Evolutionary conservation across 1,140 invertebrate species (phyloP).

Genomic region (Hylaeus anthracinus): DNA sequence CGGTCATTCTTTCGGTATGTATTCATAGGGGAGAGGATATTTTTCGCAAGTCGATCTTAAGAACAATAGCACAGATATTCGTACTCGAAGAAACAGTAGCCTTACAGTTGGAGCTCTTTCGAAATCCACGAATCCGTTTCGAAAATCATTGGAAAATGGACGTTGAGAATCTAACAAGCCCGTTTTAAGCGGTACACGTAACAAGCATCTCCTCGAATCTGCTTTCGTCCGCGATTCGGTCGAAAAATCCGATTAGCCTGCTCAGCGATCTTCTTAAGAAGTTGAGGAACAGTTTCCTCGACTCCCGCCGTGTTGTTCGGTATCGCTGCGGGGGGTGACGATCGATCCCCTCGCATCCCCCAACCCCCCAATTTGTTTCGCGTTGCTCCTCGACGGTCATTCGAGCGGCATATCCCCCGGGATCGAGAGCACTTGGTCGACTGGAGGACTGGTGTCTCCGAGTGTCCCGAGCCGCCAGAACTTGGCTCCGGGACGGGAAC

Average conservation of each 20-base stretch:
- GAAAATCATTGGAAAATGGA: too few relatives aligned
- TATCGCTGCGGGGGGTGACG: too few relatives aligned
- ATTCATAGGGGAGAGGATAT: too few relatives aligned
- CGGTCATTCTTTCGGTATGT: too few relatives aligned
- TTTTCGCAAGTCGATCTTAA: too few relatives aligned
- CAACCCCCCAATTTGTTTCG: slow-evolving; percentile 40
- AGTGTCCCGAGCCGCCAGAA: slow-evolving; percentile 17
- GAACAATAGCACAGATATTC: too few relatives aligned
- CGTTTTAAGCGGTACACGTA: not conserved
- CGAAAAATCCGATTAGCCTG: slow-evolving; percentile 34
- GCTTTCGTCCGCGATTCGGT: not conserved
- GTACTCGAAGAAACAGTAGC: too few relatives aligned
- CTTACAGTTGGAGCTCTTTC: too few relatives aligned
- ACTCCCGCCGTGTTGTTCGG: not conserved
- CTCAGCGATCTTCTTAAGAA: slow-evolving; percentile 18
- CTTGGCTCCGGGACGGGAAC: slow-evolving; percentile 11
- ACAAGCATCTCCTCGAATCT: not conserved
- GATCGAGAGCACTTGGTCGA: slow-evolving; percentile 7
- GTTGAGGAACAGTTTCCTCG: not conserved
- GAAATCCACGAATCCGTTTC: too few relatives aligned
- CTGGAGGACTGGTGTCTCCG: not conserved
- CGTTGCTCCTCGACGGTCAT: slow-evolving; percentile 7
- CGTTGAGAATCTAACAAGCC: too few relatives aligned
- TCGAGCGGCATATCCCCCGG: slow-evolving; percentile 1
- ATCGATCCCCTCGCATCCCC: slow-evolving; percentile 22